Evolutionary conservation across 2,113 vertebrate species (phyloP).

Genomic region (Glaucidium brasilianum): DNA sequence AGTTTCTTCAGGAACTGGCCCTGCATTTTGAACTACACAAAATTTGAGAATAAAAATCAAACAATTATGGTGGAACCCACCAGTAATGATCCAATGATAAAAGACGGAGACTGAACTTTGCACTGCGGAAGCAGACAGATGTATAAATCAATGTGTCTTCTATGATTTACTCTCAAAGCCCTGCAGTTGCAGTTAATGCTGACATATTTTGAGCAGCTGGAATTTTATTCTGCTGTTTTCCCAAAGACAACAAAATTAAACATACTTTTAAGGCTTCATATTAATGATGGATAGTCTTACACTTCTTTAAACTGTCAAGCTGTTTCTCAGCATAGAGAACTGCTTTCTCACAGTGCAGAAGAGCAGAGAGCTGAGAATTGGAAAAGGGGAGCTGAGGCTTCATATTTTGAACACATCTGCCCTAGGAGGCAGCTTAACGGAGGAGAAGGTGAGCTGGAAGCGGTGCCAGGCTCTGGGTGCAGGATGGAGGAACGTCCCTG

Average conservation of each 20-base stretch:
- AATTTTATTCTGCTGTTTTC: not conserved
- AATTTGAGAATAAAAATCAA: not conserved
- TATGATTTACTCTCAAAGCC: not conserved
- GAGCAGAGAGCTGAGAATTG: not conserved
- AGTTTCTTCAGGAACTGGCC: not conserved
- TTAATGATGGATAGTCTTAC: not conserved
- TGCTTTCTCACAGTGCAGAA: not conserved
- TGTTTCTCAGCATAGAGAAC: not conserved
- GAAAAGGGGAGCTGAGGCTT: not conserved
- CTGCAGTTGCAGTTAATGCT: not conserved
- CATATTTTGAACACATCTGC: not conserved
- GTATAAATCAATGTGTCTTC: not conserved
- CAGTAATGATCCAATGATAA: not conserved
- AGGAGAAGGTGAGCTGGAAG: not conserved
- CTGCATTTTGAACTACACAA: not conserved
- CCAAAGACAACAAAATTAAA: not conserved
- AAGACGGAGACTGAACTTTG: not conserved
- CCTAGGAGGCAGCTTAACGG: not conserved
- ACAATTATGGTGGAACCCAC: not conserved
- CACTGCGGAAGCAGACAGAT: not conserved
- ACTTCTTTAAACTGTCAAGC: not conserved
- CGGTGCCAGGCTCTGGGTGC: not conserved
- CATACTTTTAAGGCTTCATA: not conserved
- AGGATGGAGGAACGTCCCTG: not conserved
- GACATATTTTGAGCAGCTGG: slow-evolving; percentile 1